phyloP scores from a whole-genome alignment of 1,140 invertebrate genomes.

The Hestina assimilis region DNA sequence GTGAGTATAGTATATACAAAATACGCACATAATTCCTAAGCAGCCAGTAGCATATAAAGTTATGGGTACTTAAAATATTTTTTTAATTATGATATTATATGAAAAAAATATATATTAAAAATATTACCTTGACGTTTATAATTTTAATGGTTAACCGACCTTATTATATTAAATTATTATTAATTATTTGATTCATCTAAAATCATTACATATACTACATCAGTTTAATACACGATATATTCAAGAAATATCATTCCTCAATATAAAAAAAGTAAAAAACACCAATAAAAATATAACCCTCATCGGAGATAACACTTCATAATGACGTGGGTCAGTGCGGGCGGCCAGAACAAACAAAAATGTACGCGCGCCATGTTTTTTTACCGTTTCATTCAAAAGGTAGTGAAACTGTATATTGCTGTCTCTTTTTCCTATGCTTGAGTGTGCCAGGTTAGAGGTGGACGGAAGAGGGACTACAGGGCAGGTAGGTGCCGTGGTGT shows the following conservation, averaged over 20 bases:
- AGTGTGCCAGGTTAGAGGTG: constrained; percentile 22
- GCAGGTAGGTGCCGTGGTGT: constrained; percentile 68
- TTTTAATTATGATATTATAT: no score
- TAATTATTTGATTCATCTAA: constrained; percentile 19
- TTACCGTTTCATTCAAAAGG: constrained; percentile 64
- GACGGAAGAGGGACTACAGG: constrained; percentile 43
- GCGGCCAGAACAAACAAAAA: constrained; percentile 75
- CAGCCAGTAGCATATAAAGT: not conserved
- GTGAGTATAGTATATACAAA: constrained; percentile 39
- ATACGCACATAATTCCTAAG: constrained; percentile 23
- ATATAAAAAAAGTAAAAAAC: constrained; percentile 58
- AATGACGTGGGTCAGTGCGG: constrained; percentile 69
- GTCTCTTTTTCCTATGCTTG: constrained; percentile 32
- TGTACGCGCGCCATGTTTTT: constrained; percentile 65
- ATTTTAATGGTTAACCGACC: not conserved
- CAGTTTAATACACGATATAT: constrained; percentile 57
- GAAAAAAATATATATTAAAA: no score
- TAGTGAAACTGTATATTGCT: constrained; percentile 36
- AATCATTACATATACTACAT: constrained; percentile 34
- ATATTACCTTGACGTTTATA: not conserved
- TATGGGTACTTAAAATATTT: no score
- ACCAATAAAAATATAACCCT: constrained; percentile 70
- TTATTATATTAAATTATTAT: not conserved
- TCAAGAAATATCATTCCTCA: constrained; percentile 73
- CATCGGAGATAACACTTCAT: constrained; percentile 71